Conservation (phyloP, 2,797 vertebrate species). For the Todus mexicanus region DNA sequence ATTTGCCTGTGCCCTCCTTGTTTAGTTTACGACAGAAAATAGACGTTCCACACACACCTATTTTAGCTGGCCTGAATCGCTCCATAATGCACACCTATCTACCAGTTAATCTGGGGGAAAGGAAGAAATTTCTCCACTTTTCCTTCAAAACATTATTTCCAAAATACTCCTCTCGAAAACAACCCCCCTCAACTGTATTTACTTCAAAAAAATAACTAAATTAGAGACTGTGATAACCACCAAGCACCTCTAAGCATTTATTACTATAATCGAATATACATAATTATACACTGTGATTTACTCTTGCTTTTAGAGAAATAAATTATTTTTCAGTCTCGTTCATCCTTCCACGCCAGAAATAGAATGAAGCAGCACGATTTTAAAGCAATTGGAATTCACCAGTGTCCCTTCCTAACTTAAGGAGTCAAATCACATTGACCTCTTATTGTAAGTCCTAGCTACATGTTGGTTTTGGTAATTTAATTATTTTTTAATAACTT, state of each 20-base stretch:
- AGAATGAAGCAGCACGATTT: background rate
- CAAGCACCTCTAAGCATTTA: conserved; percentile 60
- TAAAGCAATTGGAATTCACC: conserved; percentile 38
- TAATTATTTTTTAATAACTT: conserved; percentile 70
- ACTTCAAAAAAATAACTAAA: conserved; percentile 37
- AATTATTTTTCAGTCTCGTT: conserved; percentile 37
- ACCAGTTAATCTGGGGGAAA: conserved; percentile 45
- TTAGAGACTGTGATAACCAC: conserved; percentile 66
- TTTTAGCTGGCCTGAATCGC: background rate
- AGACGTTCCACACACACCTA: background rate
- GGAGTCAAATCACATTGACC: conserved; percentile 48
- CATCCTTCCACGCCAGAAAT: conserved; percentile 35
- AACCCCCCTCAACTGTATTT: conserved; percentile 5
- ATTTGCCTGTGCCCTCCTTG: background rate
- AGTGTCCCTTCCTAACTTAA: conserved; percentile 23
- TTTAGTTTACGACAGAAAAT: conserved; percentile 22
- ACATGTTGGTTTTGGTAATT: conserved; percentile 61
- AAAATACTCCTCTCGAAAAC: background rate
- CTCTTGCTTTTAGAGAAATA: conserved; percentile 64
- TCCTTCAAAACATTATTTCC: conserved; percentile 36
- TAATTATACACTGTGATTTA: conserved; percentile 70
- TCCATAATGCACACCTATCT: conserved; percentile 16
- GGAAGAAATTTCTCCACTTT: background rate
- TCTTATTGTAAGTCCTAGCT: conserved; percentile 39
- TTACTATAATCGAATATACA: conserved; percentile 65